phyloP scores from a whole-genome alignment of 2,888 invertebrate species.

The Graphium colonna region DNA sequence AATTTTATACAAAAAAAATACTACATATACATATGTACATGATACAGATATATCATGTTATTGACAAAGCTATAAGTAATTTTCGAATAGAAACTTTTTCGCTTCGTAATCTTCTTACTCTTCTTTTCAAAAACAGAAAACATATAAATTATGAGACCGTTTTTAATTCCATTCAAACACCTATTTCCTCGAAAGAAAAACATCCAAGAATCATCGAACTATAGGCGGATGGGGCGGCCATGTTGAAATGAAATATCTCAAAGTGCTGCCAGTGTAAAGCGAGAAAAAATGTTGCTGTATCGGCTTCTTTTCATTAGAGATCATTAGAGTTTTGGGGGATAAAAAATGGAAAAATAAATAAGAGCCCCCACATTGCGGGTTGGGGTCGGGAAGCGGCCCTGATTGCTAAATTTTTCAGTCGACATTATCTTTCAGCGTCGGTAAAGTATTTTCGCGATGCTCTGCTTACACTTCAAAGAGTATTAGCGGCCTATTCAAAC shows the following conservation, averaged over 20 bases:
- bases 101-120: too few relatives aligned
- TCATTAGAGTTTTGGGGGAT: slow-evolving; percentile 66
- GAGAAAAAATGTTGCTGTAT: slow-evolving; percentile 48
- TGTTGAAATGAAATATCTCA: slow-evolving; percentile 50
- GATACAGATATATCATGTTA: too few relatives aligned
- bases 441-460: slow-evolving; percentile 7
- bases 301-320: slow-evolving; percentile 70
- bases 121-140: neutral
- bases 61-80: too few relatives aligned
- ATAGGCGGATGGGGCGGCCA: slow-evolving; percentile 49
- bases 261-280: slow-evolving; percentile 27
- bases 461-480: slow-evolving; percentile 9
- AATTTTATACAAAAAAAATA: too few relatives aligned
- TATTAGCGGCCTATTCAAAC: slow-evolving; percentile 5
- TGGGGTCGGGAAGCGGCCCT: slow-evolving; percentile 34
- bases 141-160: slow-evolving; percentile 4
- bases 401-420: slow-evolving; percentile 28
- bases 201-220: slow-evolving; percentile 33
- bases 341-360: slow-evolving; percentile 66
- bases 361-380: slow-evolving; percentile 45
- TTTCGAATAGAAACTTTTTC: neutral
- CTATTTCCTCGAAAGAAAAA: slow-evolving; percentile 15
- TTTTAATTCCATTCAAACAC: slow-evolving; percentile 12
- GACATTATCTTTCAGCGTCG: slow-evolving; percentile 15
- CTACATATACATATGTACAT: too few relatives aligned